Percentiles rank a stretch among this genome's conserved stretches.
Conservation (phyloP, 2,113 vertebrate genomes). For the Romanogobio albipinnatus region DNA sequence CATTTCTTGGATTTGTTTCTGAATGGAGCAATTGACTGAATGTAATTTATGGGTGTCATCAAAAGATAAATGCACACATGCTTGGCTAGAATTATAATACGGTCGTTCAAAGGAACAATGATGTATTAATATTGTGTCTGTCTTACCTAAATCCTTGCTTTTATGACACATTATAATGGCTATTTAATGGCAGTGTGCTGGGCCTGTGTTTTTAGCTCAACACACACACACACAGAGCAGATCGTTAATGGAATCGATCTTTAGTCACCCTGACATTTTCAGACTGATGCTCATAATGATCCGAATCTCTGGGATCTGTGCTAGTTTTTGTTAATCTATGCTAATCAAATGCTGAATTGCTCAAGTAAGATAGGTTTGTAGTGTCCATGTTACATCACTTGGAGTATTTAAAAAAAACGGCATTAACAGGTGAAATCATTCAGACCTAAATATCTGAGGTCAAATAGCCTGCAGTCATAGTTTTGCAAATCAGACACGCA, state of each 20-base stretch:
- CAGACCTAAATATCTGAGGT: neutral
- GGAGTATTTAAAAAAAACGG: neutral
- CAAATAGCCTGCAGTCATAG: neutral
- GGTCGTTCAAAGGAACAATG: neutral
- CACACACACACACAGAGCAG: conserved; percentile 2
- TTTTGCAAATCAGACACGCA: neutral
- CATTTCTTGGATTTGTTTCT: conserved; percentile 16
- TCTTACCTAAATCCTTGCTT: neutral
- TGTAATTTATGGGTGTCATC: conserved; percentile 31
- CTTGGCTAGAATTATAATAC: conserved; percentile 2
- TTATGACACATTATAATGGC: conserved; percentile 13
- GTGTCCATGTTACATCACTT: neutral
- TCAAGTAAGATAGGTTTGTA: neutral
- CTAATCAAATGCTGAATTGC: conserved; percentile 32
- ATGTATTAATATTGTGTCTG: conserved; percentile 1
- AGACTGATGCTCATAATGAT: conserved; percentile 30
- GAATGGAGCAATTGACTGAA: neutral
- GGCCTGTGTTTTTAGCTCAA: neutral
- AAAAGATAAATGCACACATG: neutral
- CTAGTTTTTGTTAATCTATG: conserved; percentile 31
- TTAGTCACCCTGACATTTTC: conserved; percentile 46
- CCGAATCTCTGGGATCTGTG: neutral
- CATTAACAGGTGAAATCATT: neutral
- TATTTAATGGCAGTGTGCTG: conserved; percentile 23
- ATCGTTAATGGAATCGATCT: conserved; percentile 50